These are phyloP conservation scores for Atta cephalotes DNA, from an alignment of 1,140 invertebrate genomes.

Conservation along the genomic window DNA sequence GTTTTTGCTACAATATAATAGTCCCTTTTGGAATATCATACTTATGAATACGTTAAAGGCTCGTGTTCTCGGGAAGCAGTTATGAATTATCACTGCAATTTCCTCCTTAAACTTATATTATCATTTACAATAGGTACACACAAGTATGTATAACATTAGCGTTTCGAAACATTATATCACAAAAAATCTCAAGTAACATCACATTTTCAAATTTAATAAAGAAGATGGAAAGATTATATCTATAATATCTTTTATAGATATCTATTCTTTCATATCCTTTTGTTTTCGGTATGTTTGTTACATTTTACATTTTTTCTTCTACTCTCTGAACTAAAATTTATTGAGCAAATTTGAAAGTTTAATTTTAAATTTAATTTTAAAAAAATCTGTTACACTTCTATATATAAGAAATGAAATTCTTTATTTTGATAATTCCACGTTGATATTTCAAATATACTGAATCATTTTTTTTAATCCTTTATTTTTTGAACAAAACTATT, in stretches of 20 bases:
- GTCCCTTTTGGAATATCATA: constrained; percentile 24
- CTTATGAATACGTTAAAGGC: constrained; percentile 32
- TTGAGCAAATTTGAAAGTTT: background rate
- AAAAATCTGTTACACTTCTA: background rate
- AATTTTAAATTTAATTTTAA: constrained; percentile 6
- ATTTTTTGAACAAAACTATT: background rate
- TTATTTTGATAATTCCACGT: constrained; percentile 4
- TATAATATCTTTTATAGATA: background rate
- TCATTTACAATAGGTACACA: constrained; percentile 22
- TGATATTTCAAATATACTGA: background rate
- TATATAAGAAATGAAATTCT: background rate
- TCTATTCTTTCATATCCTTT: background rate
- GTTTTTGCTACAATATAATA: constrained; percentile 22
- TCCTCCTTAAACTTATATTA: constrained; percentile 42
- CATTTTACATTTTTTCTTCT: background rate
- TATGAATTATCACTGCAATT: constrained; percentile 38
- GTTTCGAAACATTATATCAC: constrained; percentile 29
- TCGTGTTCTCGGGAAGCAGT: constrained; percentile 8
- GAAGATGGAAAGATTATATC: background rate
- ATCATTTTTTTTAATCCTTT: background rate
- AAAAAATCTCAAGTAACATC: constrained; percentile 29
- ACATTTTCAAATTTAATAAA: constrained; percentile 6
- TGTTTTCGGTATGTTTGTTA: background rate
- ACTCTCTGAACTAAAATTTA: background rate
- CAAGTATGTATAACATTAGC: constrained; percentile 16